These are phyloP conservation scores for Poecilia gillii DNA, from an alignment of 2,797 vertebrate genomes.

Conservation along the genomic window DNA sequence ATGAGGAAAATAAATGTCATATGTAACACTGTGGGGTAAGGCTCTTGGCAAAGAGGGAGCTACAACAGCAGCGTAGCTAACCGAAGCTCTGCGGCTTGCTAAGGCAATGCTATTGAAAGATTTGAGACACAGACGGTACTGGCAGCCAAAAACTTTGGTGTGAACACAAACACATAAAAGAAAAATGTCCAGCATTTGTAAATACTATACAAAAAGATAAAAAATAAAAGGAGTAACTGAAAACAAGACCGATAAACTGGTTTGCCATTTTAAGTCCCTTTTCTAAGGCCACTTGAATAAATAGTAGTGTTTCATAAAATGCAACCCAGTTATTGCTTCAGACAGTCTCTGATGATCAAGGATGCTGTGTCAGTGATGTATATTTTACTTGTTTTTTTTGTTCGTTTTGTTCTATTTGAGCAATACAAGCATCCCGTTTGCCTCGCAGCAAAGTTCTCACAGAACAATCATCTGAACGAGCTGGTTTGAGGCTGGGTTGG, in stretches of 20 bases:
- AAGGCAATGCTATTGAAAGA: slow-evolving; percentile 30
- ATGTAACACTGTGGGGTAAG: not conserved
- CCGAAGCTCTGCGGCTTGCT: slow-evolving; percentile 22
- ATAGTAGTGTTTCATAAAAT: slow-evolving; percentile 50
- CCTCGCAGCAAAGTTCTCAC: slow-evolving; percentile 31
- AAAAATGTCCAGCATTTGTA: slow-evolving; percentile 79
- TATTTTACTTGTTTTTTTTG: slow-evolving; percentile 11
- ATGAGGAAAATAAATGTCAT: not conserved
- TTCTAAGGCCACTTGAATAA: slow-evolving; percentile 68
- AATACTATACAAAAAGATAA: slow-evolving; percentile 55
- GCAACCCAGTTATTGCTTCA: slow-evolving; percentile 28
- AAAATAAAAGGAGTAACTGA: slow-evolving; percentile 13
- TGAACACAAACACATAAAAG: slow-evolving; percentile 50
- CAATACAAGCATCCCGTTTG: slow-evolving; percentile 44
- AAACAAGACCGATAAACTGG: slow-evolving; percentile 45
- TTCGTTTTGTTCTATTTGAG: slow-evolving; percentile 2
- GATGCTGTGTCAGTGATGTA: slow-evolving; percentile 29
- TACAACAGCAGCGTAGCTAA: slow-evolving; percentile 36
- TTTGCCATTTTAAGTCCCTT: slow-evolving; percentile 31
- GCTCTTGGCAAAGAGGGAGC: slow-evolving; percentile 37
- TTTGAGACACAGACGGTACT: slow-evolving; percentile 26
- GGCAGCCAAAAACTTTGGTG: slow-evolving; percentile 69
- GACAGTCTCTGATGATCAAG: slow-evolving; percentile 31
- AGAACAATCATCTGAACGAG: slow-evolving; percentile 47
- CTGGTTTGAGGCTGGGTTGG: slow-evolving; percentile 29